Evolutionary conservation across 2,113 vertebrate species (phyloP), one percentile per base, ranked within the genome.

Genomic region (Ptychochromis oligacanthus): DNA sequence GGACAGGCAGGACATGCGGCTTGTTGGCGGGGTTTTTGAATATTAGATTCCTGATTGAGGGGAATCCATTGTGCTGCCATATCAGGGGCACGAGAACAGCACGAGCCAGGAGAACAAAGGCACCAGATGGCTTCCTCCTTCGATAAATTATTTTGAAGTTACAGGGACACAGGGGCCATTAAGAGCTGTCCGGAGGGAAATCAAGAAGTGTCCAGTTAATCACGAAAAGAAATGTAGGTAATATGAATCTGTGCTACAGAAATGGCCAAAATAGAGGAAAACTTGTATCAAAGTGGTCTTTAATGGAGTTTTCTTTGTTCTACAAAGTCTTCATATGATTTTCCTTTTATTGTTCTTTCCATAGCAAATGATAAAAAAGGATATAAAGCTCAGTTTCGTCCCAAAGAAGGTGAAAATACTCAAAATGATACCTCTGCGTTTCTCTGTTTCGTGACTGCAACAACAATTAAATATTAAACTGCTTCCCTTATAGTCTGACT

Each of bases 1-100:
- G 82, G 84, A 81, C 82, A 58, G 31, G 18, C 64, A 59, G 80
- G 82, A 81, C 80, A 74, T 40, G 40, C 64, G 26, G 81, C 65
- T 87, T 80, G 59, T 62, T 93, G 90, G 90, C 93, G 94, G 90
- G 88, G 46, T 92, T 92, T 95, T 94, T 89, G 81, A 94, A 95
- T 85, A 84, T 90, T 87, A 75, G 64, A 83, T 93, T 80, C 84
- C 31, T 82, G 79, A 67, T 79, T 75, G 82, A 72, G n/a, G 38
- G 81, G 57, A 15, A 86, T 31, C 70, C 74, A 90, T 88, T 91
- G 92, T 94, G 90, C 65, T n/a, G 79, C 70, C 64, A 87, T 91
- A 94, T 95, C 88, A 90, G 86, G 89, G 87, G 95, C 96, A 96
- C 95, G 95, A 95, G 96, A 92, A 91, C 90, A 95, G 95, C 95